Base-by-base conservation (phyloP, 2,113 vertebrate species). In the Diadophis punctatus region DNA sequence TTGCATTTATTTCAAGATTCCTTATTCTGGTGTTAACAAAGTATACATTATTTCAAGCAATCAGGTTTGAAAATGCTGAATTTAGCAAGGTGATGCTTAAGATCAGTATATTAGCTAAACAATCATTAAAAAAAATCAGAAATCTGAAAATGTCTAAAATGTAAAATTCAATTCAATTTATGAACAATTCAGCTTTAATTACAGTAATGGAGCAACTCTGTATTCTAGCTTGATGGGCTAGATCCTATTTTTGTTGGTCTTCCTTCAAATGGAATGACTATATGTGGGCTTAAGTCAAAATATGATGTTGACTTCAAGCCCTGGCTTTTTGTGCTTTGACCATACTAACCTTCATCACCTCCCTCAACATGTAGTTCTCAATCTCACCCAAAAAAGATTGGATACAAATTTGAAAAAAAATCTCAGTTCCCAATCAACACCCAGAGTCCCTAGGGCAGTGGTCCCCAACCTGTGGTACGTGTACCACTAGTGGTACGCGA, bases 351-450 rank as follows among this genome's bases (percentile, higher is more conserved):
- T 86, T 86, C 51, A 9, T 1, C 5, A 52, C 10, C 16, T 74
- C n/a, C n/a, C n/a, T 39, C 68, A 80, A 39, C 68, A 39, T 80
- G 18, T 39, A 39, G 68, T 80, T 80, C 39, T 80, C 68, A 80
- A 80, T 80, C 34, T 16, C 18, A 39, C 34, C 34, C 74, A 3
- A 39, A 80, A 51, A 87, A 87, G 10, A n/a, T n/a, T n/a, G 12
- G 25, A 52, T n/a, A 51, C 49, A 87, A 63, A n/a, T 87, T 51
- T 91, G 34, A 55, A 27, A 87, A 74, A 87, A 88, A 25, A n/a
- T 3, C 14, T 39, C 14, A 39, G 23, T 20, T 87, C 4, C 80
- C 46, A 93, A 92, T 94, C 90, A 92, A 93, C 94, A 91, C 23
- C 25, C n/a, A n/a, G n/a, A n/a, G n/a, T n/a, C n/a, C n/a, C n/a